Base-by-base conservation (phyloP, 2,113 vertebrate species). In the Melanerpes formicivorus region DNA sequence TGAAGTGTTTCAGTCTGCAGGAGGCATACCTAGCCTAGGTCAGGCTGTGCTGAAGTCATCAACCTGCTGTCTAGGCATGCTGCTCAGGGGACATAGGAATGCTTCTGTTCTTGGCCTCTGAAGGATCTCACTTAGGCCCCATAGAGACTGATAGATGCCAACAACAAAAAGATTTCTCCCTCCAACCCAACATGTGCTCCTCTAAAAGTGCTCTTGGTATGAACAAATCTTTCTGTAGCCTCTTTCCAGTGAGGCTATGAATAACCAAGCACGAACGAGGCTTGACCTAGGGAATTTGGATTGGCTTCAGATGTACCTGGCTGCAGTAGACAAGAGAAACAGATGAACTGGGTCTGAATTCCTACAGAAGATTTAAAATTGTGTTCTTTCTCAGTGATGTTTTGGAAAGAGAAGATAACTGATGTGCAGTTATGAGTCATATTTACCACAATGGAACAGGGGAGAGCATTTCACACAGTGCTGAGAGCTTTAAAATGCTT, bases 341-440 rank as follows among this genome's bases (percentile, higher is more conserved):
- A 18, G 84, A 71, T 72, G 80, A 88, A 86, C 60, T 23, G 46
- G 60, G 72, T 71, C 85, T 79, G 21, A 75, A 69, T 94, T 85
- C 90, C 62, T 80, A 63, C 23, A 86, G 73, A 89, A 93, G 50
- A 29, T 70, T 86, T 89, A 44, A 95, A 96, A 96, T 94, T 88
- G 71, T 22, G 5, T 65, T 95, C 66, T 77, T 95, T 84, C 85
- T 64, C 62, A 74, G 46, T 7, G 54, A 18, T 56, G 59, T 60
- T 50, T 96, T 92, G 95, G 95, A 60, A 82, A 44, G 87, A 70
- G 50, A 58, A 18, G 93, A 94, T 96, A 96, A 95, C 80, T 82
- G 34, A 50, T 73, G 81, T 93, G 92, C 73, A 34, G 73, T 86
- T 94, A 37, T 86, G 94, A 95, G 85, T 95, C 95, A 94, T 42